Percentiles rank a stretch among this genome's conserved stretches.
Conservation (phyloP, 1,140 invertebrate species). For the Atta texana region DNA sequence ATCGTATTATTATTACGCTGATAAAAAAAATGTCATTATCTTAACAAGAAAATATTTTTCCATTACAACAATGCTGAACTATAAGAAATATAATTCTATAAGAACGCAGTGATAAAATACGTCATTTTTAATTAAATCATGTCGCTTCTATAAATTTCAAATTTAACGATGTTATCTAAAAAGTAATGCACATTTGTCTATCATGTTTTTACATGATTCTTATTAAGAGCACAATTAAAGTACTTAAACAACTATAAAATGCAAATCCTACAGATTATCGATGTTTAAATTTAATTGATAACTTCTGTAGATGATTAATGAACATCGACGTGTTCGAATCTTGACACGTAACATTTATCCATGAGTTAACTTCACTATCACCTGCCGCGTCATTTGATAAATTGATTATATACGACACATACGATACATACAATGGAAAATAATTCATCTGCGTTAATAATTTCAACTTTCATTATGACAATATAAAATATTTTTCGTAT, state of each 20-base stretch:
- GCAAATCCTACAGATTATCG: slow-evolving; percentile 11
- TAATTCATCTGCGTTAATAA: slow-evolving; percentile 24
- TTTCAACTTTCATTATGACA: slow-evolving; percentile 26
- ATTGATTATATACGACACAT: neutral
- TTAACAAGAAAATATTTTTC: neutral
- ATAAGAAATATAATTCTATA: neutral
- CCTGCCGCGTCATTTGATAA: slow-evolving; percentile 50
- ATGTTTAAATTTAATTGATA: slow-evolving; percentile 37
- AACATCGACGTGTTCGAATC: slow-evolving; percentile 18
- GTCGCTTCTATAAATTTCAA: neutral
- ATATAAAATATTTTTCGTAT: slow-evolving; percentile 17
- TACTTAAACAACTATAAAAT: neutral
- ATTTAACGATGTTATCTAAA: neutral
- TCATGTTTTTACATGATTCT: neutral
- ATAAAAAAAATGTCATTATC: neutral
- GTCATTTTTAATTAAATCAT: neutral
- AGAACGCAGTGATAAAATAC: neutral
- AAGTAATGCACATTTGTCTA: neutral
- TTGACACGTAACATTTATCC: slow-evolving; percentile 38
- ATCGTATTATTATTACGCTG: slow-evolving; percentile 11
- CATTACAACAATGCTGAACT: neutral
- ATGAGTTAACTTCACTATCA: slow-evolving; percentile 36
- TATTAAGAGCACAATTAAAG: neutral
- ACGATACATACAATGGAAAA: slow-evolving; percentile 27
- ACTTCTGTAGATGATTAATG: slow-evolving; percentile 43